These are phyloP conservation scores for Cosmorhoe ocellata DNA, from an alignment of 2,888 invertebrate species.

Conservation along the genomic window DNA sequence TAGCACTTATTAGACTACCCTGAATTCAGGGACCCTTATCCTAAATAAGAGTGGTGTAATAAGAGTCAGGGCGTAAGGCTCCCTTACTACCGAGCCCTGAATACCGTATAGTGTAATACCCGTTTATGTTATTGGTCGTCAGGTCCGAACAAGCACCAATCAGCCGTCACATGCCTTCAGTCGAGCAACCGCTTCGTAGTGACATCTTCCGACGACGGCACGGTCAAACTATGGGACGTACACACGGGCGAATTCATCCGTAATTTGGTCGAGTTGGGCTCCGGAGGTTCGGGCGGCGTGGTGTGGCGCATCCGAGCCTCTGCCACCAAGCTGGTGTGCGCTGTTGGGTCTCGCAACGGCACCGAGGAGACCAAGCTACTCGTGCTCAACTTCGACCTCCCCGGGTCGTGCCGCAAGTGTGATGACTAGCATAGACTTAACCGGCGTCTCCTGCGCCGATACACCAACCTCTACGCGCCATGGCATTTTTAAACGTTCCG, in stretches of 20 bases:
- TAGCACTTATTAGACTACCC: too few species aligned
- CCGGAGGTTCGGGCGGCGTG: constrained; percentile 98
- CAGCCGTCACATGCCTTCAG: constrained; percentile 99
- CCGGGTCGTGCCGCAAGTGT: constrained; percentile 85
- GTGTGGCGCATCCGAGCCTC: constrained; percentile 98
- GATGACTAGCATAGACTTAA: constrained; percentile 77
- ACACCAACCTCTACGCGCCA: constrained; percentile 72
- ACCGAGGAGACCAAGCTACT: constrained; percentile 99
- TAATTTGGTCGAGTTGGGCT: constrained; percentile 95
- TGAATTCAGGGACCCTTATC: too few species aligned
- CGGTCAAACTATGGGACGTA: constrained; percentile 99
- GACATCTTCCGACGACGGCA: constrained; percentile 99
- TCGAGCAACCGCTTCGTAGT: constrained; percentile 98
- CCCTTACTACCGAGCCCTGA: too few species aligned
- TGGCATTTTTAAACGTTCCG: constrained; percentile 60
- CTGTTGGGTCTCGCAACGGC: constrained; percentile 98
- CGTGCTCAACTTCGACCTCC: constrained; percentile 97
- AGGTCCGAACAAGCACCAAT: constrained; percentile 98
- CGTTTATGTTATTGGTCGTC: too few species aligned
- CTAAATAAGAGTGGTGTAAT: too few species aligned
- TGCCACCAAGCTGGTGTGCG: constrained; percentile 98
- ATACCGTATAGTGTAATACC: too few species aligned
- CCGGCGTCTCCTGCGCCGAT: constrained; percentile 73
- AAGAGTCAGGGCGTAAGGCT: too few species aligned
- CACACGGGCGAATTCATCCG: constrained; percentile 98